phyloP scores from a whole-genome alignment of 2,797 vertebrate genomes.

The Parauchenoglanis ngamensis region DNA sequence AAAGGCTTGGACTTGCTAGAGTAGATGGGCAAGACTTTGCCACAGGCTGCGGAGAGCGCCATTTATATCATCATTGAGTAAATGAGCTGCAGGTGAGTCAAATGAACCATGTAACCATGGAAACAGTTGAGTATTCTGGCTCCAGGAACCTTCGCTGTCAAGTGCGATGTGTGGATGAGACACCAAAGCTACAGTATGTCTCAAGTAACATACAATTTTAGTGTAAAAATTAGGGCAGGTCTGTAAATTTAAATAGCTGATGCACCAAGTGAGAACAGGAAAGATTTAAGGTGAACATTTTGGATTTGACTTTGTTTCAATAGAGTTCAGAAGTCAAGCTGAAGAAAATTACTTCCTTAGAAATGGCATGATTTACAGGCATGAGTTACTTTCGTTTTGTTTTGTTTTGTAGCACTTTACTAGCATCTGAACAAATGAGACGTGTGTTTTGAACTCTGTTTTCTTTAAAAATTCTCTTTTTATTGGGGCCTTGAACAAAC shows the following conservation, averaged over 20 bases:
- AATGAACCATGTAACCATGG: conserved; percentile 24
- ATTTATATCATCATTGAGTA: conserved; percentile 7
- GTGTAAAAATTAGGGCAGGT: neutral
- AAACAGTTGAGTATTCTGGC: conserved; percentile 2
- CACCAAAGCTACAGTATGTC: neutral
- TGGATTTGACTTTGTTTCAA: neutral
- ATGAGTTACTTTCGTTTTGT: no score
- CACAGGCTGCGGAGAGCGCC: conserved; percentile 6
- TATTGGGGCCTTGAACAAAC: neutral
- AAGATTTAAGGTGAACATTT: neutral
- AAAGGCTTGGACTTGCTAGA: neutral
- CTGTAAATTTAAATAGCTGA: neutral
- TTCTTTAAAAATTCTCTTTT: neutral
- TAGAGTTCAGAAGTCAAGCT: neutral
- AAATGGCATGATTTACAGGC: neutral
- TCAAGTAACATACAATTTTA: neutral
- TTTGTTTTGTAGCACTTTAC: neutral
- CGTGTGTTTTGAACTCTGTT: neutral
- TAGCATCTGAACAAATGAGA: neutral
- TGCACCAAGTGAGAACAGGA: neutral
- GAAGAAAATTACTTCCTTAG: neutral
- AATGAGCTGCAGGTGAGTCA: conserved; percentile 32
- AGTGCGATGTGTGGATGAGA: neutral
- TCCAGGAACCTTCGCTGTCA: neutral
- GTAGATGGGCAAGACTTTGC: neutral